Evolutionary conservation across 2,888 invertebrate species (phyloP).

Genomic region (Amiota communis): DNA sequence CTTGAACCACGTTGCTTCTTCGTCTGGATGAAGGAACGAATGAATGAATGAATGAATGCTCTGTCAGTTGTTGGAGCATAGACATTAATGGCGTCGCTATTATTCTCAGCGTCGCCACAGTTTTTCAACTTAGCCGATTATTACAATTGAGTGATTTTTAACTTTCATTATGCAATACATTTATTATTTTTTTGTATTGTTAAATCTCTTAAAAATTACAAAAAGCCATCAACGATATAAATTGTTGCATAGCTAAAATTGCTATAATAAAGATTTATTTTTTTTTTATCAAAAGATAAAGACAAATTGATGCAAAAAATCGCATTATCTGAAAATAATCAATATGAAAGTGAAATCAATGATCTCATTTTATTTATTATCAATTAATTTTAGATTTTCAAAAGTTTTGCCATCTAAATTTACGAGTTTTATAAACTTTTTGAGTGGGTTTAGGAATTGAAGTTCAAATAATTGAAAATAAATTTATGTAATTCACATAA

Average conservation of each 20-base stretch:
- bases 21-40: not conserved
- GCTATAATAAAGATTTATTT: no score
- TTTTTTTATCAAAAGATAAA: no score
- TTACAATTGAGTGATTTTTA: slow-evolving; percentile 56
- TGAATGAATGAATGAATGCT: not conserved
- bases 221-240: slow-evolving; percentile 19
- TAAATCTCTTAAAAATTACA: not conserved
- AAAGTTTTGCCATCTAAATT: no score
- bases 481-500: no score
- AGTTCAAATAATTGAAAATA: no score
- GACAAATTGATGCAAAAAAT: no score
- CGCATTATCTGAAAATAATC: no score
- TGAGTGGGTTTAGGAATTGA: no score
- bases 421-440: no score
- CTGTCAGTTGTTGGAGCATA: slow-evolving; percentile 25
- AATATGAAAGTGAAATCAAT: no score
- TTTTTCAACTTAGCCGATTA: slow-evolving; percentile 58
- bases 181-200: not conserved
- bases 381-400: no score
- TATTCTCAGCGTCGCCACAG: slow-evolving; percentile 37
- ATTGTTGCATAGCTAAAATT: slow-evolving; percentile 6
- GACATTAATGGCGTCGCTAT: slow-evolving; percentile 33
- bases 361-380: no score
- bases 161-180: slow-evolving; percentile 12
- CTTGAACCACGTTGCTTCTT: not conserved